Conservation (phyloP, 2,797 vertebrate species). For the Melanogrammus aeglefinus region DNA sequence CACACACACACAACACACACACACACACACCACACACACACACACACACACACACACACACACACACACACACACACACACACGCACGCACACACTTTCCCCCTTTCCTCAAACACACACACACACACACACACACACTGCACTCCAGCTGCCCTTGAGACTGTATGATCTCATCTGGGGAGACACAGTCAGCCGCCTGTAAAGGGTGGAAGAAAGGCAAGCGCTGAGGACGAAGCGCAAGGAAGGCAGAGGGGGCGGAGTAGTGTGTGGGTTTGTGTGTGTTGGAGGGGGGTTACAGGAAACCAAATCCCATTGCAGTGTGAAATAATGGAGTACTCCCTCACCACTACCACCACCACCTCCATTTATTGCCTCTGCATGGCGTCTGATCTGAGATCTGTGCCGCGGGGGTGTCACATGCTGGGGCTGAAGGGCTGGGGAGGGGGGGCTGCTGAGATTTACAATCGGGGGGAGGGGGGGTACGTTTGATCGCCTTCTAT, state of each 20-base stretch:
- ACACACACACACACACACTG: background rate
- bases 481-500: slow-evolving; percentile 14
- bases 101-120: background rate
- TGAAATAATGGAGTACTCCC: slow-evolving; percentile 22
- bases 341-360: background rate
- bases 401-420: background rate
- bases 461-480: background rate
- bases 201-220: slow-evolving; percentile 24
- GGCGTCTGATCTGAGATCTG: slow-evolving; percentile 23
- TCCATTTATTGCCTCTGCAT: slow-evolving; percentile 19
- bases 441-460: slow-evolving; percentile 10
- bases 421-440: background rate
- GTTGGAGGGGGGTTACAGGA: slow-evolving; percentile 10
- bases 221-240: background rate
- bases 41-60: background rate
- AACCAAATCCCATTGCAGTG: slow-evolving; percentile 36
- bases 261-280: background rate
- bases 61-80: background rate
- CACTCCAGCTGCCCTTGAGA: slow-evolving; percentile 39
- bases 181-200: slow-evolving; percentile 34
- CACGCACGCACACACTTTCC: background rate
- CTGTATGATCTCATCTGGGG: slow-evolving; percentile 42
- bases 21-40: too few species aligned
- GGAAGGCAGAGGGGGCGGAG: background rate
- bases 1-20: background rate